These are phyloP conservation scores for Enteromius anoplus DNA, from an alignment of 2,797 vertebrate species.

Conservation along the genomic window DNA sequence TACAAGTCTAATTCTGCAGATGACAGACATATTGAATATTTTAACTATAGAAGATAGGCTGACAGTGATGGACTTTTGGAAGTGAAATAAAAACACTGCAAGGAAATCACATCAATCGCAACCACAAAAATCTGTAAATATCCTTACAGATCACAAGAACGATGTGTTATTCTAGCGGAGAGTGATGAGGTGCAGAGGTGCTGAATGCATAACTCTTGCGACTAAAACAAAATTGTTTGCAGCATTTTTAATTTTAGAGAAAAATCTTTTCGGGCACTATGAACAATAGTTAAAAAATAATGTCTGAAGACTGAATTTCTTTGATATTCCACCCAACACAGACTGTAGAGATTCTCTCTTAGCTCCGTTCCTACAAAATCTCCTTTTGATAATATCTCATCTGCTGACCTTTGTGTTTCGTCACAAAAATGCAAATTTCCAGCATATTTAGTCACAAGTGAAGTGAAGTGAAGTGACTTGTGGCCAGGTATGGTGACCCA, in stretches of 20 bases:
- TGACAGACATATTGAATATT: slow-evolving; percentile 54
- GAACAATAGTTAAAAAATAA: not conserved
- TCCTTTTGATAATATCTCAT: not conserved
- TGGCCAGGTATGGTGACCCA: too few species aligned
- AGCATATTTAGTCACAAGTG: not conserved
- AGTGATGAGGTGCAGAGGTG: not conserved
- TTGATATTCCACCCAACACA: too few species aligned
- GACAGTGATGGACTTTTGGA: not conserved
- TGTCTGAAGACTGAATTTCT: not conserved
- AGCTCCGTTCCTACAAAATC: not conserved
- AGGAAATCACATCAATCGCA: not conserved
- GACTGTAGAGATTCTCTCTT: too few species aligned
- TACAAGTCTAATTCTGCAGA: slow-evolving; percentile 75
- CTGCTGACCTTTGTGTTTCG: not conserved
- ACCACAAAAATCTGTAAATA: not conserved
- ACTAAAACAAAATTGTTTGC: not conserved
- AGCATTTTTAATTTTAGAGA: not conserved
- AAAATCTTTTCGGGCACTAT: too few species aligned
- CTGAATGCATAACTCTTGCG: not conserved
- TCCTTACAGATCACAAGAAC: not conserved
- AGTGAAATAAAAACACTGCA: not conserved
- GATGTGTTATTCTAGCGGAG: not conserved
- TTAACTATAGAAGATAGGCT: not conserved
- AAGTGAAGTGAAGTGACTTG: too few species aligned
- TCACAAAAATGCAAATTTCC: not conserved